These are phyloP conservation scores for Coluber constrictor DNA, from an alignment of 2,797 vertebrate species.

Conservation along the genomic window DNA sequence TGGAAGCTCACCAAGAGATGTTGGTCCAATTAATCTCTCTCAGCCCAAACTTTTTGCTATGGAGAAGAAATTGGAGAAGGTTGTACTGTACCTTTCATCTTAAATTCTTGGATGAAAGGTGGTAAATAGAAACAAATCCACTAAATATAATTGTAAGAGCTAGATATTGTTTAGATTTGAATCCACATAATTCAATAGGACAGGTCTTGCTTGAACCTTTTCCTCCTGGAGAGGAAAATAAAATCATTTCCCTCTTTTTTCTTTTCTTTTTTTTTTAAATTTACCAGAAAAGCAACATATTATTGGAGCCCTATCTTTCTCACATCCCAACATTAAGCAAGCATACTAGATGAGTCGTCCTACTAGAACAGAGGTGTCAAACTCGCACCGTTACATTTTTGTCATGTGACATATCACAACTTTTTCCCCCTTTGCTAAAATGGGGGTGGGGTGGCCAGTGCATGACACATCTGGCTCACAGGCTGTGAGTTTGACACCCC, in stretches of 20 bases:
- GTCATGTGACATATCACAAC: too few relatives aligned
- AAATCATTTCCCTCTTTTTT: neutral
- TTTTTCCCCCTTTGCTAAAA: too few relatives aligned
- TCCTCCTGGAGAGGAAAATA: neutral
- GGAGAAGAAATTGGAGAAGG: neutral
- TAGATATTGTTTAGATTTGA: neutral
- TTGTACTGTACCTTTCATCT: neutral
- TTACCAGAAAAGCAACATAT: neutral
- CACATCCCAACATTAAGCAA: neutral
- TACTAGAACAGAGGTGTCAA: neutral
- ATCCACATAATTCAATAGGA: neutral
- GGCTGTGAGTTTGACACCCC: too few relatives aligned
- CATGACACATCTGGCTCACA: fast-evolving
- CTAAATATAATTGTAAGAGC: neutral
- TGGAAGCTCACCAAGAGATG: neutral
- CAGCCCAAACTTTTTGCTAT: neutral
- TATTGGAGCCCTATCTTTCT: neutral
- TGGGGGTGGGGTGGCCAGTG: too few relatives aligned
- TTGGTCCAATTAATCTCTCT: neutral
- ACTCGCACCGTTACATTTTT: fast-evolving
- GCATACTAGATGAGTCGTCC: neutral
- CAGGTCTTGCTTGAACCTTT: neutral
- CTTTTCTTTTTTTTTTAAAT: neutral
- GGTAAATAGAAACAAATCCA: neutral
- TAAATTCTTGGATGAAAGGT: neutral